These are phyloP conservation scores for Diglossa cyanea DNA, from an alignment of 2,797 vertebrate species.

Conservation along the genomic window DNA sequence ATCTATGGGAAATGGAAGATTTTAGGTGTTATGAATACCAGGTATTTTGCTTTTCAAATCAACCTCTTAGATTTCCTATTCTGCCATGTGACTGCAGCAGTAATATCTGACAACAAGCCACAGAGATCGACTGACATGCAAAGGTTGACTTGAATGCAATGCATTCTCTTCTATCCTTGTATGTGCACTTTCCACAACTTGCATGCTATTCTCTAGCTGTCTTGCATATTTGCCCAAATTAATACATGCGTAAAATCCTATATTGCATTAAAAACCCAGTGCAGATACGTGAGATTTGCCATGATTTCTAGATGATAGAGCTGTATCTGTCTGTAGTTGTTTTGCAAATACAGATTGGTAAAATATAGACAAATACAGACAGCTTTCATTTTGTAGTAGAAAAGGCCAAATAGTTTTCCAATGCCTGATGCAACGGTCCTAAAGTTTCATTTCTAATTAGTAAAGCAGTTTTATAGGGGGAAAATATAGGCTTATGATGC, in stretches of 20 bases:
- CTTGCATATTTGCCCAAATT: not conserved
- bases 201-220: not conserved
- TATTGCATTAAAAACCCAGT: fast-evolving
- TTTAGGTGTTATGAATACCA: not conserved
- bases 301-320: not conserved
- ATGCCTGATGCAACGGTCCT: not conserved
- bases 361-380: not conserved
- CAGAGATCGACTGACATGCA: not conserved
- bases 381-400: not conserved
- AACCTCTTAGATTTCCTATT: not conserved
- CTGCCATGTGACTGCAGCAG: not conserved
- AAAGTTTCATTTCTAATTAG: not conserved
- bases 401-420: not conserved
- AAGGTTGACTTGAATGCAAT: not conserved
- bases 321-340: not conserved
- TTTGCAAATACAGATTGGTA: not conserved
- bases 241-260: not conserved
- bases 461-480: not conserved
- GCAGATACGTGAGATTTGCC: not conserved
- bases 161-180: not conserved
- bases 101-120: not conserved
- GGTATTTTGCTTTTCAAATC: not conserved
- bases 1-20: not conserved
- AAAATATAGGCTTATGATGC: not conserved
- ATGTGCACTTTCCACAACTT: not conserved